phyloP scores from a whole-genome alignment of 1,140 invertebrate genomes.

The Heterodera schachtii region DNA sequence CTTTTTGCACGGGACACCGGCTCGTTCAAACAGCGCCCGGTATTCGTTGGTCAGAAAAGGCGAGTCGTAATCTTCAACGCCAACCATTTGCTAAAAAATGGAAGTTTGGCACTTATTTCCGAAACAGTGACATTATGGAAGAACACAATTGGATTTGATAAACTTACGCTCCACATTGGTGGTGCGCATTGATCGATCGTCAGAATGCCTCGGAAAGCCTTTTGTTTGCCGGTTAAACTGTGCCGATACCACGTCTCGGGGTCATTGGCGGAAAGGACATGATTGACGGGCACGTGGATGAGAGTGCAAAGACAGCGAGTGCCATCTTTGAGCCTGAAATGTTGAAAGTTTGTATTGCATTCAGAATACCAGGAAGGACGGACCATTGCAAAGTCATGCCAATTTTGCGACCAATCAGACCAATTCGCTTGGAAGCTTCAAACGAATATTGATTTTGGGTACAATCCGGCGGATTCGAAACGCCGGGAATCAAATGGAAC shows the following conservation, averaged over 20 bases:
- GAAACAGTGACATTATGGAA: not conserved
- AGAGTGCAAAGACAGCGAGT: constrained; percentile 61
- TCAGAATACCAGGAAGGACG: not conserved
- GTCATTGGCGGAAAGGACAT: constrained; percentile 54
- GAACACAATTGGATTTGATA: constrained; percentile 3
- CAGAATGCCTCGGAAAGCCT: constrained; percentile 52
- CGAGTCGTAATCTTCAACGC: constrained; percentile 54
- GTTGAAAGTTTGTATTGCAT: not conserved
- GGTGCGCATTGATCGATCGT: not conserved
- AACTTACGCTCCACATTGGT: constrained; percentile 56
- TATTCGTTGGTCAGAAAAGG: constrained; percentile 82
- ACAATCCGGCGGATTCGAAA: constrained; percentile 27
- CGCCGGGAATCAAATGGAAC: not conserved
- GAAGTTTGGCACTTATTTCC: not conserved
- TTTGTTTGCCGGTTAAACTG: constrained; percentile 54
- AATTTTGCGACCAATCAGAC: constrained; percentile 88
- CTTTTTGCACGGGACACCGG: constrained; percentile 86
- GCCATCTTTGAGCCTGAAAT: constrained; percentile 54
- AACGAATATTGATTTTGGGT: constrained; percentile 21
- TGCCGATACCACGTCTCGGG: constrained; percentile 55
- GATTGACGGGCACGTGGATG: constrained; percentile 57
- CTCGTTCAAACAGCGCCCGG: constrained; percentile 80
- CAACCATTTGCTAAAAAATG: constrained; percentile 60
- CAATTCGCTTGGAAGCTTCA: constrained; percentile 72
- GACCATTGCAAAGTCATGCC: constrained; percentile 87